phyloP scores from a whole-genome alignment of 2,113 vertebrate genomes.

The Morone saxatilis region DNA sequence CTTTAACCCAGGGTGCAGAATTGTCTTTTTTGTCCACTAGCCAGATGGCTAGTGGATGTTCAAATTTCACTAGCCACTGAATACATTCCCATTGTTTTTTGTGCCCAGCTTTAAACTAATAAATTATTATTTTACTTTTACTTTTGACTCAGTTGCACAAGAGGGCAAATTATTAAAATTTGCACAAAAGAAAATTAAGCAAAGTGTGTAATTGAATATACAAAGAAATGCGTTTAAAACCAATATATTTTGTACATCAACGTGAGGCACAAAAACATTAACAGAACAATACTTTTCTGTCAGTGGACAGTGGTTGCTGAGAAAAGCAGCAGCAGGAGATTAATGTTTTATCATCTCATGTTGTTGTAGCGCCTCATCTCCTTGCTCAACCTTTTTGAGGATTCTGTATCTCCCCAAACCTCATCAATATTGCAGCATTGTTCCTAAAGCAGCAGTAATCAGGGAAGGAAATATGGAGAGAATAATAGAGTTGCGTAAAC shows the following conservation, averaged over 20 bases:
- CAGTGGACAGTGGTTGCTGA: slow-evolving; percentile 12
- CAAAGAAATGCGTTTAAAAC: neutral
- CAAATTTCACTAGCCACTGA: no score
- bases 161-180: neutral
- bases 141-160: neutral
- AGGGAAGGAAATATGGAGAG: slow-evolving; percentile 30
- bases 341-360: slow-evolving; percentile 61
- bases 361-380: slow-evolving; percentile 30
- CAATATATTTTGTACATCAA: neutral
- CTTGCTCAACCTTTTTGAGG: slow-evolving; percentile 40
- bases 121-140: neutral
- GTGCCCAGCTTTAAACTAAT: no score
- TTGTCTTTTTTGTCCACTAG: no score
- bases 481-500: slow-evolving; percentile 27
- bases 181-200: neutral
- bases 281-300: neutral
- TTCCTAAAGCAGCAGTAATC: slow-evolving; percentile 66
- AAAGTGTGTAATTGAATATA: neutral
- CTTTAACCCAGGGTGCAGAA: neutral
- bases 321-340: slow-evolving; percentile 52
- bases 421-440: slow-evolving; percentile 70
- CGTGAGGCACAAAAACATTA: neutral
- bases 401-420: slow-evolving; percentile 44
- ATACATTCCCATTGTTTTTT: no score
- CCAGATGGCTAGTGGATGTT: no score